Conservation (phyloP, 2,888 invertebrate species). For the Brenthis daphne region DNA sequence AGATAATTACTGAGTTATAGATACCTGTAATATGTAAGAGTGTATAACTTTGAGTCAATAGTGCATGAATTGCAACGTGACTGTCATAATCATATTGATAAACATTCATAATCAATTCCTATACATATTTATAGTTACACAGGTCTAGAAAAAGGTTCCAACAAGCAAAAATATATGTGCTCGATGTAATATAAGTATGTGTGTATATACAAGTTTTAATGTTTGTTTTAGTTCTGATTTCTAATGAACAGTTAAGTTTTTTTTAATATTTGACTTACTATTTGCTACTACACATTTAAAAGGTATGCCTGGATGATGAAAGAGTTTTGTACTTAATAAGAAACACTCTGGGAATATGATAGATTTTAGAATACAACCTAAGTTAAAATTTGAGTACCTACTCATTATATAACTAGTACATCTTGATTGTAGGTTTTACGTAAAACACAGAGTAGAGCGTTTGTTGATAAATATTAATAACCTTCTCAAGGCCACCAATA, state of each 20-base stretch:
- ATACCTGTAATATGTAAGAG: constrained; percentile 19
- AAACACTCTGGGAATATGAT: no score
- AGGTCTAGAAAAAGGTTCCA: not conserved
- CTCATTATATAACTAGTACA: no score
- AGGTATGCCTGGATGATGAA: no score
- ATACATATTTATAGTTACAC: constrained; percentile 5
- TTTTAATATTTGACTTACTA: no score
- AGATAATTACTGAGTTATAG: constrained; percentile 11
- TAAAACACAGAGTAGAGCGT: not conserved
- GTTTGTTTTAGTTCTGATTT: not conserved
- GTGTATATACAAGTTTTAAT: not conserved
- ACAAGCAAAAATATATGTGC: no score
- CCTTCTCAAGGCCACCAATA: constrained; percentile 5
- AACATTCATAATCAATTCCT: constrained; percentile 33
- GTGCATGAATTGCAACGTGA: constrained; percentile 43
- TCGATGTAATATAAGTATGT: no score
- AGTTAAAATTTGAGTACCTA: no score
- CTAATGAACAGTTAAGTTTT: no score
- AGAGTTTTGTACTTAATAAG: no score
- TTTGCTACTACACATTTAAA: no score
- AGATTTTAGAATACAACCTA: no score
- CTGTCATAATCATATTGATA: constrained; percentile 40
- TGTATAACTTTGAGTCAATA: constrained; percentile 25
- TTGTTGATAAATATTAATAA: not conserved
- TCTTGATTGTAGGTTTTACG: not conserved